Evolutionary conservation across 2,797 vertebrate genomes (phyloP).

Genomic region (Darevskia mixta): DNA sequence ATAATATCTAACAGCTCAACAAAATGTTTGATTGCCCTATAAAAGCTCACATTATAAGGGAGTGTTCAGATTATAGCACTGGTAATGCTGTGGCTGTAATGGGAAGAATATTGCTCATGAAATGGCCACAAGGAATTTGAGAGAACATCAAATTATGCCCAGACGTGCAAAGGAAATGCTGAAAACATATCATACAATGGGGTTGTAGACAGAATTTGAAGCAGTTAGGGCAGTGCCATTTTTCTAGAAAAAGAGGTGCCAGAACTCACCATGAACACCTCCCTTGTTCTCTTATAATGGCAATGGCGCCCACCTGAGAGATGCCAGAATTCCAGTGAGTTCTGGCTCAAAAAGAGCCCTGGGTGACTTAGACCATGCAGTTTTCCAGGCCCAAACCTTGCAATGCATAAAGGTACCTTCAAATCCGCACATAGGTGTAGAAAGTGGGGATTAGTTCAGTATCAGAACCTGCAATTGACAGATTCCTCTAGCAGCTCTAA

Average conservation of each 20-base stretch:
- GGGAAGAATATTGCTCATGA: not conserved
- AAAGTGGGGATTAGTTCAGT: no score
- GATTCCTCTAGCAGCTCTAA: no score
- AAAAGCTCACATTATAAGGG: constrained; percentile 17
- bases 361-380: not conserved
- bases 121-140: not conserved
- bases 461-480: no score
- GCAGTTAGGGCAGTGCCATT: no score
- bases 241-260: no score
- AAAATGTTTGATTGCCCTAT: constrained; percentile 22
- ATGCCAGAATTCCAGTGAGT: no score
- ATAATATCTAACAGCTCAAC: constrained; percentile 17
- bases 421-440: no score
- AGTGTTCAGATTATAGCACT: constrained; percentile 8
- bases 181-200: not conserved
- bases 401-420: not conserved
- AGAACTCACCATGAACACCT: no score
- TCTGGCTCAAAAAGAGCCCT: no score
- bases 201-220: no score
- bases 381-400: not conserved
- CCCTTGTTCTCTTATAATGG: no score
- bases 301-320: no score
- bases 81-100: not conserved
- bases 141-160: not conserved
- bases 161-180: not conserved